Evolutionary conservation across 2,113 vertebrate genomes (phyloP), one percentile per base, ranked within the genome.

Genomic region (Takifugu bimaculatus): DNA sequence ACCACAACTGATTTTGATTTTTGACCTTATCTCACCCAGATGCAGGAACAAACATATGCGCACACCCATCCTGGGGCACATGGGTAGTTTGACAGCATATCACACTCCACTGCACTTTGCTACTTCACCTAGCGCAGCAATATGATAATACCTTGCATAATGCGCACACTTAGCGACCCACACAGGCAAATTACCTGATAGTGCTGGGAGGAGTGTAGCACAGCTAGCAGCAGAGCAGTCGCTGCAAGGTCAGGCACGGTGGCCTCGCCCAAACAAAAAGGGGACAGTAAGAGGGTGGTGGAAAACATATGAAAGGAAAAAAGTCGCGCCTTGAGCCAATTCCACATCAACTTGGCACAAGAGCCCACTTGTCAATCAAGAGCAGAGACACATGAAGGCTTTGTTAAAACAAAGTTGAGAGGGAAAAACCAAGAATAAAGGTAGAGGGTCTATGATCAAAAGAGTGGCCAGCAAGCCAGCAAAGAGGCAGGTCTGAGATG

Each of bases 261-360:
- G 65, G 61, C 65, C 58, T 35, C 55, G 47, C 60, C 54, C 29
- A 39, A 39, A 10, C 82, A 61, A 61, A 57, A 20, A 20, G 20
- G 20, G 20, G 20, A 20, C 20, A 20, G 20, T 20, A 20, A 20
- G 20, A 20, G 74, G 85, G 60, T 60, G 64, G 39, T 62, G 57
- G 78, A 81, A 80, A 62, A 83, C 82, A 88, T 80, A 26, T 6
- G 14, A 84, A 81, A 51, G 69, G 85, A 87, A 86, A 78, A 79
- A 86, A 13, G 65, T 57, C 70, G 27, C 14, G 11, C 57, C 63
- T 58, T 6, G 13, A 60, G 62, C 53, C 43, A 75, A 68, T 68
- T 72, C 80, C 68, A 60, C 77, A 80, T 84, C 13, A 39, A 49
- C 57, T 43, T 79, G 79, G 82, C 74, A 63, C 68, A 57, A 70